Percentiles rank a stretch among this genome's conserved stretches.
phyloP scores from a whole-genome alignment of 2,888 invertebrate genomes.

The Tenthredo distinguenda region DNA sequence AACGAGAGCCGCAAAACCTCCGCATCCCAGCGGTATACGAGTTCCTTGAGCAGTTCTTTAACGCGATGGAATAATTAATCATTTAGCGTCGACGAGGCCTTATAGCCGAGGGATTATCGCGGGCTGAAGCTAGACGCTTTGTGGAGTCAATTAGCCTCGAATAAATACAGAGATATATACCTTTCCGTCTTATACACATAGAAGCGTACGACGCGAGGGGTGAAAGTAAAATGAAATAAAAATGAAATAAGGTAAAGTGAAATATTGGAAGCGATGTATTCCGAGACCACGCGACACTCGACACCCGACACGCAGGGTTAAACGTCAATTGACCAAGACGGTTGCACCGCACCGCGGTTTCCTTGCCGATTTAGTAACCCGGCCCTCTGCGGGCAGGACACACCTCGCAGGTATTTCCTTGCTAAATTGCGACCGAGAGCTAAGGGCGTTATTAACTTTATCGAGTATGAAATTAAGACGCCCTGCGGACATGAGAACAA shows the following conservation, averaged over 20 bases:
- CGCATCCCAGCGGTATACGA: neutral
- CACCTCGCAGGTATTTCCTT: neutral
- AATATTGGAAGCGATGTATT: neutral
- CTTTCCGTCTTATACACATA: neutral
- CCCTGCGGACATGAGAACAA: constrained; percentile 57
- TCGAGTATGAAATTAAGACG: constrained; percentile 74
- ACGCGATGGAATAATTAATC: constrained; percentile 27
- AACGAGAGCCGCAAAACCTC: neutral
- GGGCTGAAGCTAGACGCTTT: neutral
- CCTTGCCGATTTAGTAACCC: neutral
- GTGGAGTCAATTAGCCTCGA: constrained; percentile 36
- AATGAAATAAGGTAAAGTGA: neutral
- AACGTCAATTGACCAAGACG: constrained; percentile 22
- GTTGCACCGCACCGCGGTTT: constrained; percentile 27
- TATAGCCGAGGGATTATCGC: constrained; percentile 18
- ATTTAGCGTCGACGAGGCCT: constrained; percentile 23
- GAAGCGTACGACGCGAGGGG: neutral
- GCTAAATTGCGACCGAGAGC: constrained; percentile 25
- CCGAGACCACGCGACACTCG: constrained; percentile 12
- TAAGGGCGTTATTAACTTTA: constrained; percentile 70
- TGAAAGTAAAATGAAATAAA: neutral
- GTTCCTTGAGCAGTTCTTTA: neutral
- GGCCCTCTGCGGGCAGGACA: neutral
- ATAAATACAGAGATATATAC: neutral
- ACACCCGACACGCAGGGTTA: constrained; percentile 25